Conservation (phyloP, 2,113 vertebrate species). For the Eleginops maclovinus region DNA sequence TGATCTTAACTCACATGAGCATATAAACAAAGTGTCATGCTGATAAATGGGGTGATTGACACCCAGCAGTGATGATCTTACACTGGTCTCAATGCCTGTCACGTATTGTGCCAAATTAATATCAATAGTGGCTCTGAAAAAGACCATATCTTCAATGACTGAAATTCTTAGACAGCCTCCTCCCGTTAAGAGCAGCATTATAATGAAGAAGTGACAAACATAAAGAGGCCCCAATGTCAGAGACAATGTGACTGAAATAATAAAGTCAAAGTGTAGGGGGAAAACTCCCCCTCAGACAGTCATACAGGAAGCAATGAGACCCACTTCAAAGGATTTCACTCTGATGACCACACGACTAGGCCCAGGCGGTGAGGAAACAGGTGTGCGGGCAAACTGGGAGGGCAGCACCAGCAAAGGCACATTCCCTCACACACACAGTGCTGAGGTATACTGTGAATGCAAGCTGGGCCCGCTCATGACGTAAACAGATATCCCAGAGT, state of each 20-base stretch:
- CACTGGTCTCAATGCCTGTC: constrained; percentile 16
- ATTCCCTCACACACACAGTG: constrained; percentile 55
- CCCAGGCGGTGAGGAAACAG: constrained; percentile 80
- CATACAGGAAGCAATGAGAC: constrained; percentile 86
- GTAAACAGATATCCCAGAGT: constrained; percentile 42
- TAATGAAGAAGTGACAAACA: constrained; percentile 60
- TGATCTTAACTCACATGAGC: constrained; percentile 48
- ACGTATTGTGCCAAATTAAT: constrained; percentile 17
- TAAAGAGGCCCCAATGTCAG: constrained; percentile 64
- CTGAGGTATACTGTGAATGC: constrained; percentile 38
- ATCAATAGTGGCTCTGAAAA: background rate
- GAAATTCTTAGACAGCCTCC: background rate
- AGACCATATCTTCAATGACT: background rate
- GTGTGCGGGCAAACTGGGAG: constrained; percentile 69
- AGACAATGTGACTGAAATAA: constrained; percentile 73
- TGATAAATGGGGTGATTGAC: constrained; percentile 59
- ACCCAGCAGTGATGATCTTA: constrained; percentile 40
- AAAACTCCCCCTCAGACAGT: constrained; percentile 71
- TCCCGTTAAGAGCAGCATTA: constrained; percentile 6
- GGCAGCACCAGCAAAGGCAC: constrained; percentile 58
- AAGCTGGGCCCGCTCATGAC: constrained; percentile 24
- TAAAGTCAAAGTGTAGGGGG: constrained; percentile 62
- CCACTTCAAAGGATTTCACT: constrained; percentile 79
- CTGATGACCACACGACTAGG: constrained; percentile 73
- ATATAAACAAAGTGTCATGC: constrained; percentile 42